Conservation (phyloP, 2,113 vertebrate genomes). For the Cacatua alba region DNA sequence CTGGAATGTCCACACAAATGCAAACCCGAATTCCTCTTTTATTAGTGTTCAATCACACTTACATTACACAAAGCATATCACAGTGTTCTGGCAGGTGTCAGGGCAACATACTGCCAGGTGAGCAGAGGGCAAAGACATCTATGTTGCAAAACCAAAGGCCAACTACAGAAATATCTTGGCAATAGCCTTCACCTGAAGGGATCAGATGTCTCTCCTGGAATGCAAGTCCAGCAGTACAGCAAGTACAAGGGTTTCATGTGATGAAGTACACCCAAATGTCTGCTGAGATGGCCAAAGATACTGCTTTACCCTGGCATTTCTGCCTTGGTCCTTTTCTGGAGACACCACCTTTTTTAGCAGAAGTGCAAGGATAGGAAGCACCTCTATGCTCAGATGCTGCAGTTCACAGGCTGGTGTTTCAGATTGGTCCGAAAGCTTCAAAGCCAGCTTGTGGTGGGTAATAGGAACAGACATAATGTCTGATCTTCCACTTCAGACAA, state of each 20-base stretch:
- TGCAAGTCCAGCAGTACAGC: background rate
- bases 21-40: slow-evolving; percentile 11
- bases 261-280: background rate
- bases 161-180: slow-evolving; percentile 14
- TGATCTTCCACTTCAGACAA: background rate
- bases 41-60: background rate
- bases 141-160: background rate
- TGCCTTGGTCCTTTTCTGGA: background rate
- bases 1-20: background rate
- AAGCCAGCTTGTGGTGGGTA: background rate
- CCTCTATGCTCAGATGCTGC: background rate
- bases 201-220: background rate
- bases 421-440: background rate
- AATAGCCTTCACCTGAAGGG: background rate
- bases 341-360: background rate
- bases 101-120: background rate
- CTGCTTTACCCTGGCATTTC: background rate
- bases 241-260: background rate
- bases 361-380: background rate
- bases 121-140: background rate
- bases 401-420: background rate
- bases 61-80: background rate
- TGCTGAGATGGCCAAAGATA: background rate
- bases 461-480: background rate
- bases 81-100: background rate